Base-by-base conservation (phyloP, 2,113 vertebrate species). In the Chiloscyllium plagiosum region DNA sequence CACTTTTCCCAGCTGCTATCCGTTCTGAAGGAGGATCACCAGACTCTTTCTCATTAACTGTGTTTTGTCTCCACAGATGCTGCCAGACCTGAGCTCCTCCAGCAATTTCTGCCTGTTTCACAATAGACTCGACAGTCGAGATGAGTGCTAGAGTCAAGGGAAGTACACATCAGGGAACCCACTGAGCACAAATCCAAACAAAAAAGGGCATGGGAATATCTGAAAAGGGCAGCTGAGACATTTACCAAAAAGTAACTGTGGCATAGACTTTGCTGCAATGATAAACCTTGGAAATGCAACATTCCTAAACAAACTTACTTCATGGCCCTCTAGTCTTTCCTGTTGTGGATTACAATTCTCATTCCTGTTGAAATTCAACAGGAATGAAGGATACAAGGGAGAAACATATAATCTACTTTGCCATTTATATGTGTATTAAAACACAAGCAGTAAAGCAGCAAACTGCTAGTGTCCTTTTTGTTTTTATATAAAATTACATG, bases 401-500 rank as follows among this genome's bases (percentile, higher is more conserved):
- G 24, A 26, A 94, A 50, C 20, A n/a, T n/a, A n/a, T n/a, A n/a
- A n/a, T n/a, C n/a, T n/a, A n/a, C n/a, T n/a, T n/a, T n/a, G n/a
- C n/a, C n/a, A n/a, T n/a, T n/a, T n/a, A n/a, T 17, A 37, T 6
- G 42, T 29, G 61, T 3, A 56, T 61, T 33, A 26, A 66, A 66
- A 93, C 65, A 66, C 65, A 93, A 87, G 20, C 89, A 93, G 61
- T 93, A 93, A 66, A 93, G 61, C 89, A 37, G 33, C 15, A 93
- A 66, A 37, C 61, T 42, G 76, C 37, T 29, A 65, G 33, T 37
- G 76, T 90, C 87, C 61, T 90, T 26, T 90, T 95, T 95, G 42
- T 95, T 72, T 70, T 76, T 95, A 95, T 95, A 93, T 93, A 95
- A 95, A 95, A 95, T 95, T 95, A 95, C 68, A 94, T 66, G 52